Conservation (phyloP, 2,797 vertebrate genomes). For the Pseudomugil gertrudae region DNA sequence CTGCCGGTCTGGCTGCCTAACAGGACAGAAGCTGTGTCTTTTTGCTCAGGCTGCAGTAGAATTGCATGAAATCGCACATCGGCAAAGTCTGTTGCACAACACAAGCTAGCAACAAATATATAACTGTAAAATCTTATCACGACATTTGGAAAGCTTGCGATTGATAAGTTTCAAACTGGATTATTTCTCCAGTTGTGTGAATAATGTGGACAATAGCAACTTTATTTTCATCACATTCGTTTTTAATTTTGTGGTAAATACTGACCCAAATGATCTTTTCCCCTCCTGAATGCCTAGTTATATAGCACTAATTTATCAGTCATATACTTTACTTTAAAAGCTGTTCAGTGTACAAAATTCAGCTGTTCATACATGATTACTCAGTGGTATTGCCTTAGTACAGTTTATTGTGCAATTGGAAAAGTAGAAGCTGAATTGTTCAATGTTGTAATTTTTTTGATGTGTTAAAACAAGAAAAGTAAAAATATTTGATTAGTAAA, state of each 20-base stretch:
- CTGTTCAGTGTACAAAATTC: too few relatives aligned
- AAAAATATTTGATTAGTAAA: background rate
- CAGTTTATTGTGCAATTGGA: too few relatives aligned
- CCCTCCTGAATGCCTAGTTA: background rate
- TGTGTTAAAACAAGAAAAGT: too few relatives aligned
- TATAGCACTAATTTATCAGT: background rate
- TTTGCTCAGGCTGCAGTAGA: slow-evolving; percentile 8
- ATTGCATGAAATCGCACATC: background rate
- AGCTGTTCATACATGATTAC: too few relatives aligned
- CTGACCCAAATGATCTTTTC: background rate
- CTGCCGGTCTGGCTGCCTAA: background rate
- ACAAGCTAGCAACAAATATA: background rate
- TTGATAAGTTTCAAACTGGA: background rate
- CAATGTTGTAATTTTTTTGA: too few relatives aligned
- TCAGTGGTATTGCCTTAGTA: too few relatives aligned
- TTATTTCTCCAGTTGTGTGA: background rate
- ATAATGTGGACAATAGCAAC: background rate
- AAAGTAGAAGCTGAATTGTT: too few relatives aligned
- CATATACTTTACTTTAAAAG: too few relatives aligned
- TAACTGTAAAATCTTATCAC: background rate
- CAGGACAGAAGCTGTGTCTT: background rate
- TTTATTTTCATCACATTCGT: slow-evolving; percentile 2
- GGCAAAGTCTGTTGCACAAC: too few relatives aligned
- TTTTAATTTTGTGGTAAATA: background rate
- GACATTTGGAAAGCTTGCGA: background rate